Percentiles rank a stretch among this genome's conserved stretches.
Conservation (phyloP, 2,113 vertebrate genomes). For the Solenodon paradoxus region DNA sequence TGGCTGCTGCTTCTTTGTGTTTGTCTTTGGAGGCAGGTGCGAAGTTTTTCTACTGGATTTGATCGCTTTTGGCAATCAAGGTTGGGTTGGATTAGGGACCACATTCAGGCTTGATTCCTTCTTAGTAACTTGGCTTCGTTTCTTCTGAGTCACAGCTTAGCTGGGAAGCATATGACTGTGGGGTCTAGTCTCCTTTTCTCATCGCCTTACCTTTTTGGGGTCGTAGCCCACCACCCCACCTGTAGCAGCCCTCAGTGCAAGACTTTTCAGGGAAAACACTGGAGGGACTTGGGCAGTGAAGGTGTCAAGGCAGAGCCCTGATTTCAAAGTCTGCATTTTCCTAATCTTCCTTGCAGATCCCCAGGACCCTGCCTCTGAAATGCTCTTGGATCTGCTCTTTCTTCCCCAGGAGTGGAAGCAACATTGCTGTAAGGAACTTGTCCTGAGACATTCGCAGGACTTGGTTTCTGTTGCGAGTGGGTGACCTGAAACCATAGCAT, state of each 20-base stretch:
- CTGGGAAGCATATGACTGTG: background rate
- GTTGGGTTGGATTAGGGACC: background rate
- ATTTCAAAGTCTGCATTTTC: background rate
- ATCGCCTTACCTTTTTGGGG: background rate
- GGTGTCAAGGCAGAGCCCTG: background rate
- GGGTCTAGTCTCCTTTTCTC: background rate
- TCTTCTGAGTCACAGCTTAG: background rate
- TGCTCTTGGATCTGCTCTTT: background rate
- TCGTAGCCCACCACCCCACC: background rate
- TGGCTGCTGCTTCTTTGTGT: background rate
- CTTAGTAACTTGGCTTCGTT: background rate
- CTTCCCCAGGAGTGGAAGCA: background rate
- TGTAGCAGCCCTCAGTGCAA: background rate
- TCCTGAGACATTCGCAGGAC: background rate
- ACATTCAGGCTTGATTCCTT: background rate
- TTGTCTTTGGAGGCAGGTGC: background rate
- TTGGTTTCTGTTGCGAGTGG: background rate
- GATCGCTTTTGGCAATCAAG: background rate
- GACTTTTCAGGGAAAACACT: background rate
- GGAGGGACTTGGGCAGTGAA: background rate
- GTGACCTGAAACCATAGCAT: background rate
- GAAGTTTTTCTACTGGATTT: slow-evolving; percentile 2
- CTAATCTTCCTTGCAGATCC: background rate
- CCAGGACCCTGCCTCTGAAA: background rate
- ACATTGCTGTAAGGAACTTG: background rate